Conservation (phyloP, 2,888 invertebrate species). For the Helicoverpa assulta region DNA sequence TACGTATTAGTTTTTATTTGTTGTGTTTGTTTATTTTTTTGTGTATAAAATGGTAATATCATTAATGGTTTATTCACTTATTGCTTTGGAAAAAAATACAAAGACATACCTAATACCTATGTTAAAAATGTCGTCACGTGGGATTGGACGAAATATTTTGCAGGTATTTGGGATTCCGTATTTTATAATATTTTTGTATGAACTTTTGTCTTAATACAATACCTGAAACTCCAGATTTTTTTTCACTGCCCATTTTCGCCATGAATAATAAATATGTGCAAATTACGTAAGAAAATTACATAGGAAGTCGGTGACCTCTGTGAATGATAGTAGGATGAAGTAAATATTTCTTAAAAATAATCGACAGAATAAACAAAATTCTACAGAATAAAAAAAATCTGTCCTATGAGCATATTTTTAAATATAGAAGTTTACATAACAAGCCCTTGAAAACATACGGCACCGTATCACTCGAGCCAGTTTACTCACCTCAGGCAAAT, state of each 20-base stretch:
- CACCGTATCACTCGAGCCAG: conserved; percentile 10
- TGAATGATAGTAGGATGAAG: not conserved
- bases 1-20: not conserved
- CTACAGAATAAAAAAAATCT: not conserved
- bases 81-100: not conserved
- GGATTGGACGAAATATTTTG: not conserved
- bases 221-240: no score
- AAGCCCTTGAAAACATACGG: conserved; percentile 25
- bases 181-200: not conserved
- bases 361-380: conserved; percentile 7
- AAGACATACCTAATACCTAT: not conserved
- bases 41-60: not conserved
- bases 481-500: conserved; percentile 3
- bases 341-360: not conserved
- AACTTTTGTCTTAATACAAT: no score
- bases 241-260: no score
- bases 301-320: conserved; percentile 4
- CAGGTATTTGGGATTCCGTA: not conserved
- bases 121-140: not conserved
- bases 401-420: not conserved
- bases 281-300: not conserved
- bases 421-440: conserved; percentile 16
- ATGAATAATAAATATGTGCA: not conserved
- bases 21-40: not conserved
- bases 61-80: not conserved